phyloP scores from a whole-genome alignment of 1,140 invertebrate species.

The Drosophila sulfurigaster region DNA sequence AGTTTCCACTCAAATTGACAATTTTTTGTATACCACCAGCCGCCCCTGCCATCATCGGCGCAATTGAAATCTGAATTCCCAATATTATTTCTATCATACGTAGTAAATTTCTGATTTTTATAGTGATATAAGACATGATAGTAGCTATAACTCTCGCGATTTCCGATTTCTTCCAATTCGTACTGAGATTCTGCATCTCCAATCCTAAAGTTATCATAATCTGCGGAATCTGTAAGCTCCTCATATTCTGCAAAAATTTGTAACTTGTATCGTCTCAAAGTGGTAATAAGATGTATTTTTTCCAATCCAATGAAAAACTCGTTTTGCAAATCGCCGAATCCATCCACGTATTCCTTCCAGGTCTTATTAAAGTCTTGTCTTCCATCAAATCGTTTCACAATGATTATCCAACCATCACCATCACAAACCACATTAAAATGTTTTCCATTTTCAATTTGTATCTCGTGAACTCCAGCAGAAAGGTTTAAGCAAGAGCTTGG shows the following conservation, averaged over 20 bases:
- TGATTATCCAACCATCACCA: conserved; percentile 1
- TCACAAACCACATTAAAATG: background rate
- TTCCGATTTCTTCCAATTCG: background rate
- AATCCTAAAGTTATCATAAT: conserved; percentile 11
- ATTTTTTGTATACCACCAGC: conserved; percentile 6
- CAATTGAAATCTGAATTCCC: background rate
- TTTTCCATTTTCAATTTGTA: background rate
- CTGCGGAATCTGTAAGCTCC: accelerated
- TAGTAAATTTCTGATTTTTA: background rate
- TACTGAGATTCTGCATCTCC: background rate
- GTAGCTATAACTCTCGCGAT: accelerated
- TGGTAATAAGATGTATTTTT: conserved; percentile 11
- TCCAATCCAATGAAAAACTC: conserved; percentile 28
- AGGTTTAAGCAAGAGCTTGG: background rate
- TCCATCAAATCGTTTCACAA: background rate
- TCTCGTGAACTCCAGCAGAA: background rate
- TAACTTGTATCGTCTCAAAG: background rate
- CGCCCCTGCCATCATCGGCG: background rate
- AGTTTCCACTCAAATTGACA: background rate
- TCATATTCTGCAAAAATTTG: background rate
- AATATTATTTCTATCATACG: background rate
- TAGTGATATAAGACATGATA: background rate
- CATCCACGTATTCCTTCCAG: conserved; percentile 2
- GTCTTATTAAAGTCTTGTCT: background rate
- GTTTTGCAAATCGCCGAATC: background rate